These are phyloP conservation scores for Catamblyrhynchus diadema DNA, from an alignment of 2,797 vertebrate genomes.

Conservation along the genomic window DNA sequence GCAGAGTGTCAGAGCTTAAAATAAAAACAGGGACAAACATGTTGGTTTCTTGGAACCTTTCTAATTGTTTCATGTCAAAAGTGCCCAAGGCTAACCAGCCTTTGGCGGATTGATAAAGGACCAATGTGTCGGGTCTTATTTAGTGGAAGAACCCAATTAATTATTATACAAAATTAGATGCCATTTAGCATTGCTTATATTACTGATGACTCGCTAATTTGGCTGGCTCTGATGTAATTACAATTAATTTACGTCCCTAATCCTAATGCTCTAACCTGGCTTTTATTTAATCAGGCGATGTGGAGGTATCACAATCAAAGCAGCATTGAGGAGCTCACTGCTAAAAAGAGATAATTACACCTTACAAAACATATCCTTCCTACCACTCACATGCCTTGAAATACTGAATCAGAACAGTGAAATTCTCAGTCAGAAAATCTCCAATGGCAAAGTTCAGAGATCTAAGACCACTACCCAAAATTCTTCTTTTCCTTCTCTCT, in stretches of 20 bases:
- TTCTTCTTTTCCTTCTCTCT: neutral
- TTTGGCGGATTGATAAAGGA: constrained; percentile 48
- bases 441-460: neutral
- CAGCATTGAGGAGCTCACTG: constrained; percentile 11
- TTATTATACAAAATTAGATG: constrained; percentile 63
- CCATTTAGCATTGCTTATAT: constrained; percentile 65
- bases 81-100: constrained; percentile 21
- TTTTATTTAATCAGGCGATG: constrained; percentile 60
- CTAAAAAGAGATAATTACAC: constrained; percentile 50
- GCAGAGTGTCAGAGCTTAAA: neutral
- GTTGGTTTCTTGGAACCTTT: neutral
- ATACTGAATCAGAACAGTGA: neutral
- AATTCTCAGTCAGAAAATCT: neutral
- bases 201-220: constrained; percentile 66
- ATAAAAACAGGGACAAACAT: neutral
- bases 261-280: constrained; percentile 62
- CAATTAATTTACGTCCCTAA: constrained; percentile 65
- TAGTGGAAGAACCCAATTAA: constrained; percentile 62
- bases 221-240: constrained; percentile 63
- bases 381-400: neutral
- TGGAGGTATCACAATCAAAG: constrained; percentile 64
- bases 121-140: constrained; percentile 41
- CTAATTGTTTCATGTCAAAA: constrained; percentile 31
- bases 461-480: neutral
- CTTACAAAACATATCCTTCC: constrained; percentile 26